phyloP scores from a whole-genome alignment of 2,888 invertebrate genomes.

The Caenorhabditis wallacei region DNA sequence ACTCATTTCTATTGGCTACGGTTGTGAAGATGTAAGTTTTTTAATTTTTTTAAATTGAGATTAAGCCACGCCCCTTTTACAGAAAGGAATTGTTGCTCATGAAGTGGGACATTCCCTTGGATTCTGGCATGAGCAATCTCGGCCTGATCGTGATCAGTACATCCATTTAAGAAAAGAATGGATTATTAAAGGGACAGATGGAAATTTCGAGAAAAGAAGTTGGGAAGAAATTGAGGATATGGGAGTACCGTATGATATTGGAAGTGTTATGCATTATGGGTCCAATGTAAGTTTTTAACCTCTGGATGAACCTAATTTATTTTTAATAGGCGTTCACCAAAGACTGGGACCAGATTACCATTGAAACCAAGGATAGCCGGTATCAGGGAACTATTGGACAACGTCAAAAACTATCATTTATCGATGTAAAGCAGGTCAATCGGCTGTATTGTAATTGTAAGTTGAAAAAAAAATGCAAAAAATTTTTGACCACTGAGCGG shows the following conservation, averaged over 20 bases:
- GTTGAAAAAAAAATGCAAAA: constrained; percentile 48
- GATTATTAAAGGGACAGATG: constrained; percentile 79
- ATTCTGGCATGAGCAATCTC: constrained; percentile 82
- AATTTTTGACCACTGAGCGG: constrained; percentile 76
- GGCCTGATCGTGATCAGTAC: constrained; percentile 80
- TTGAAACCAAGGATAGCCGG: constrained; percentile 74
- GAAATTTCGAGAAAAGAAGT: constrained; percentile 79
- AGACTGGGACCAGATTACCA: constrained; percentile 79
- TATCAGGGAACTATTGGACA: constrained; percentile 81
- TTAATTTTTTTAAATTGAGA: too few relatives aligned
- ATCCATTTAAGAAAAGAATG: constrained; percentile 77
- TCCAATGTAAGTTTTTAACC: constrained; percentile 64
- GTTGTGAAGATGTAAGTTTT: constrained; percentile 80
- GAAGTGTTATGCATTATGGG: constrained; percentile 81
- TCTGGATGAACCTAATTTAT: not conserved
- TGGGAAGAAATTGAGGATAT: constrained; percentile 78
- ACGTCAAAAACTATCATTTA: constrained; percentile 76
- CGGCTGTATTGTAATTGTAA: constrained; percentile 78
- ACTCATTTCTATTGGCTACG: constrained; percentile 81
- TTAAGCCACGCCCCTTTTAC: too few relatives aligned
- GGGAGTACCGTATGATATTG: constrained; percentile 81
- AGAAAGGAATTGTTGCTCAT: constrained; percentile 81
- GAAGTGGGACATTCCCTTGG: constrained; percentile 82
- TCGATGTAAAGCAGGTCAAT: constrained; percentile 81
- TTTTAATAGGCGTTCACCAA: constrained; percentile 77